These are phyloP conservation scores for Bolinopsis microptera DNA, from an alignment of 37 sponge, comb jelly and placozoan genomes.

Conservation along the genomic window DNA sequence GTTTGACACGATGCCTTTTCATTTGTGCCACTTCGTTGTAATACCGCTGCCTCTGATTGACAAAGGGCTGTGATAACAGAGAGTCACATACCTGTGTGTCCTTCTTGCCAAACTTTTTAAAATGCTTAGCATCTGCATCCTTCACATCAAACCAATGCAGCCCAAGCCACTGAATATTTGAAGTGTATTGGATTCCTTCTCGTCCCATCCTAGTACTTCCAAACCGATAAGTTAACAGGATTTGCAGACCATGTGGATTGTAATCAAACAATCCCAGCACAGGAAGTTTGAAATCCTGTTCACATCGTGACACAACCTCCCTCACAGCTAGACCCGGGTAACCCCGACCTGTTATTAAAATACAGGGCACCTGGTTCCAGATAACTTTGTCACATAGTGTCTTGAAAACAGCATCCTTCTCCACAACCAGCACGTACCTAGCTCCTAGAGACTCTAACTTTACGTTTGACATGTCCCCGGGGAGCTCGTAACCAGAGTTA, in stretches of 20 bases:
- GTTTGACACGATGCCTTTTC: constrained; percentile 6
- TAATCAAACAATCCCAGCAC: constrained; percentile 94
- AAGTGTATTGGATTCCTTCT: constrained; percentile 29
- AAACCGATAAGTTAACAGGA: constrained; percentile 89
- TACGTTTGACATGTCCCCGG: constrained; percentile 75
- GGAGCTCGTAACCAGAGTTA: constrained; percentile 66
- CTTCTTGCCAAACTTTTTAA: not conserved
- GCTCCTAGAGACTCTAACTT: constrained; percentile 81
- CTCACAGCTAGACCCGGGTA: constrained; percentile 91
- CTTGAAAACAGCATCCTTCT: constrained; percentile 97
- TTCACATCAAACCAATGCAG: constrained; percentile 57
- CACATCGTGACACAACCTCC: constrained; percentile 73
- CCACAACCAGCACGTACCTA: constrained; percentile 90
- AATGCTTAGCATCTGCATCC: constrained; percentile 30
- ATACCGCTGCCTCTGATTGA: not conserved
- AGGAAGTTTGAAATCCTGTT: constrained; percentile 72
- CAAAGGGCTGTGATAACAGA: constrained; percentile 33
- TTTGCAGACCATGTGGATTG: constrained; percentile 92
- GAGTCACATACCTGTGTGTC: not conserved
- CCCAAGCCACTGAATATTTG: constrained; percentile 48
- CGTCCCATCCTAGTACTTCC: constrained; percentile 86
- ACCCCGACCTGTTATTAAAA: constrained; percentile 93
- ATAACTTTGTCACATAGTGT: constrained; percentile 86
- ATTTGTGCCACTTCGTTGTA: constrained; percentile 16
- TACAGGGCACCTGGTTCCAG: constrained; percentile 88